These are phyloP conservation scores for Megathymus violae DNA, from an alignment of 1,140 invertebrate species.

Conservation along the genomic window DNA sequence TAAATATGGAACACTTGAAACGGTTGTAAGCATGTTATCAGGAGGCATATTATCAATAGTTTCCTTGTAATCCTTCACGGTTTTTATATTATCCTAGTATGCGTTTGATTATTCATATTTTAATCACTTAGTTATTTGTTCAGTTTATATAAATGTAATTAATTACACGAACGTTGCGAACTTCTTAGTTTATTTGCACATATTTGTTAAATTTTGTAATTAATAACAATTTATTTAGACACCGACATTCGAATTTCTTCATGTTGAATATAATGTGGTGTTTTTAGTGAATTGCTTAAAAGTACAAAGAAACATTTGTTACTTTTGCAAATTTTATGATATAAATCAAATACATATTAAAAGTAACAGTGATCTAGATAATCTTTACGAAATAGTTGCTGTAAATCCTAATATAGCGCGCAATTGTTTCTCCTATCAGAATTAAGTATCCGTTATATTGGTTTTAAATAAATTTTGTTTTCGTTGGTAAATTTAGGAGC, in stretches of 20 bases:
- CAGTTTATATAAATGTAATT: conserved; percentile 78
- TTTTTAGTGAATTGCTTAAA: conserved; percentile 85
- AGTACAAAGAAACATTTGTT: conserved; percentile 85
- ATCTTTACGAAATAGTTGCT: conserved; percentile 80
- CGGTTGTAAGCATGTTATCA: conserved; percentile 63
- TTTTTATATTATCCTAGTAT: conserved; percentile 59
- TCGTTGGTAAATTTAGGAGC: conserved; percentile 72
- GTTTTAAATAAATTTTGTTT: conserved; percentile 71
- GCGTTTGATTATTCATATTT: conserved; percentile 80
- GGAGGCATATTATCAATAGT: conserved; percentile 52
- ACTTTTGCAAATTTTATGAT: conserved; percentile 85
- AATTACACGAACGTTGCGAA: conserved; percentile 80
- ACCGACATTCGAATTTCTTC: conserved; percentile 76
- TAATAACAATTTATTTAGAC: conserved; percentile 83
- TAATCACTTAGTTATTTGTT: conserved; percentile 78
- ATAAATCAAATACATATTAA: conserved; percentile 80
- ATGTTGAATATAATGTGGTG: conserved; percentile 82
- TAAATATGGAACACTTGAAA: conserved; percentile 49
- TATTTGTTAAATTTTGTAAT: conserved; percentile 82
- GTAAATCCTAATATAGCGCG: conserved; percentile 70
- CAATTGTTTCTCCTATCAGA: conserved; percentile 62
- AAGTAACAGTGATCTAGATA: conserved; percentile 71
- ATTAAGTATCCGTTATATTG: conserved; percentile 62
- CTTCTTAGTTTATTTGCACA: conserved; percentile 83
- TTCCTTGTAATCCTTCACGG: conserved; percentile 48